Evolutionary conservation across 2,113 vertebrate species (phyloP), one percentile per base, ranked within the genome.

Genomic region (Tapirus terrestris): DNA sequence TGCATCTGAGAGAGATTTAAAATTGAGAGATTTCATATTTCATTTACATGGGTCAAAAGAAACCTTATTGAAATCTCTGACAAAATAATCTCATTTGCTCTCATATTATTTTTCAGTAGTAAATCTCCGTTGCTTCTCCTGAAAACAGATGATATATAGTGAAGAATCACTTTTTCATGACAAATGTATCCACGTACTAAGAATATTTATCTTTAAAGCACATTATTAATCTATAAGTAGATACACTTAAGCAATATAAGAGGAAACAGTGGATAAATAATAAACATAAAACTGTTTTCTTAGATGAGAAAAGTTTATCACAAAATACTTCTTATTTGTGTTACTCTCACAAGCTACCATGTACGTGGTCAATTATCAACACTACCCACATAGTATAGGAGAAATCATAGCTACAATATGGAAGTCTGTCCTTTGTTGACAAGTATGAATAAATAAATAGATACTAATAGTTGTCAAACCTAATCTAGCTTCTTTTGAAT

Each of bases 101-200:
- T 90, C 12, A 65, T 63, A 48, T 60, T 87, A 60, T 63, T 97
- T 94, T 97, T 95, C 51, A 94, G 12, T 87, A 63, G 31, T 76
- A 80, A 90, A 36, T 70, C 29, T 81, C 27, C 11, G 68, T 36
- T 43, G 51, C 51, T 91, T 77, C 36, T 72, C 61, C 48, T 86
- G 18, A 80, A 87, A 94, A 80, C 0, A 56, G 51, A 85, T 83
- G 56, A 89, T 23, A 56, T 48, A 70, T 53, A 83, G 5, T 67
- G 77, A 89, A 91, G 11, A 94, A 92, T 83, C 8, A 17, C 2
- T 92, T 94, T 88, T 27, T 4, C 36, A 81, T 45, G 67, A 90
- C 0, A 77, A 76, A 97, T 45, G 2, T 12, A 88, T 88, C 7
- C 11, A 70, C 29, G 14, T 5, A 80, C 39, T 92, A 88, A 72